Evolutionary conservation across 2,888 invertebrate species (phyloP), one percentile per base, ranked within the genome.

Genomic region (Furcula furcula): DNA sequence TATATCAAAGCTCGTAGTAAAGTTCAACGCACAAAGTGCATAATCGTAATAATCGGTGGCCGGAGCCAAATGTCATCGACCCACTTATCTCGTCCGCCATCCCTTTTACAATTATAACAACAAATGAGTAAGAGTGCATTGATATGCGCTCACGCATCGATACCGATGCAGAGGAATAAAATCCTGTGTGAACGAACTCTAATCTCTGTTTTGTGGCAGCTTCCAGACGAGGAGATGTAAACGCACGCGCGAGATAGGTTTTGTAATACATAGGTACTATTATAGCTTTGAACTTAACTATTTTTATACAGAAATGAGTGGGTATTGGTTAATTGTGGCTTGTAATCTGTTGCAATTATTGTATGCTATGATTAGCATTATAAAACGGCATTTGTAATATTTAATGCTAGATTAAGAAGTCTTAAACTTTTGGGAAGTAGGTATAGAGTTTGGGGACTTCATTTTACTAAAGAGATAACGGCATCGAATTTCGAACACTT

Each of bases 141-240:
- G 84, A 87, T 86, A 86, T 77, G 78, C 70, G 68, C 55, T 56
- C 60, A 60, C 65, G 75, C 82, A 82, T 81, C 82, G 80, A 85
- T 87, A 86, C 77, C 62, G 70, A 69, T 75, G 78, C 73, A 76
- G 77, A 79, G 84, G 81, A 85, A 87, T 87, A 87, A 86, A 88
- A 87, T 88, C 86, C 87, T 87, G 88, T 86, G 88, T 87, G 87
- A 88, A 88, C 73, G 88, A 87, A 85, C 88, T 87, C 85, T 87
- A 88, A 88, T 88, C 88, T 87, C 55, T 81, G 84, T 78, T 85
- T 76, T 77, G 83, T 84, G 81, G 76, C 71, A 72, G 77, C 82
- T 74, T 77, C 81, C 82, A 83, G 78, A 72, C 76, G 62, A 55
- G 65, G 71, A 70, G 79, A 81, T 79, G 74, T 68, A 69, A 69